Evolutionary conservation across 1,140 invertebrate species (phyloP).

Genomic region (Diprion similis): DNA sequence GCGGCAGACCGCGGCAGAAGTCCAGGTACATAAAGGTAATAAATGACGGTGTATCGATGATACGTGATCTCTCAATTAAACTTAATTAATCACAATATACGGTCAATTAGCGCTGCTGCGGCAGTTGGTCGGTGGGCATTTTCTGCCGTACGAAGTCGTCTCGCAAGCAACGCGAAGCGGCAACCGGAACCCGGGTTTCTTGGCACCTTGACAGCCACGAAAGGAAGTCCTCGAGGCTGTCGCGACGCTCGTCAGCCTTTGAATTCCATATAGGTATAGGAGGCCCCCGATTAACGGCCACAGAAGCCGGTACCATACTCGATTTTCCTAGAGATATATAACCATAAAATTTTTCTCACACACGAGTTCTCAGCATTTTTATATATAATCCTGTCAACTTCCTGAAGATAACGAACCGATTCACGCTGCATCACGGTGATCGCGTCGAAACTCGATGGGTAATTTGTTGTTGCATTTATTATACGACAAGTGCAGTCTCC

Average conservation of each 20-base stretch:
- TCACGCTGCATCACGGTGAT: too few relatives aligned
- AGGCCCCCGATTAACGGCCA: background rate
- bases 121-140: too few relatives aligned
- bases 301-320: slow-evolving; percentile 1
- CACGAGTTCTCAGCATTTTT: too few relatives aligned
- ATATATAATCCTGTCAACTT: too few relatives aligned
- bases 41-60: too few relatives aligned
- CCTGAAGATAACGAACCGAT: too few relatives aligned
- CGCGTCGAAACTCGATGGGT: too few relatives aligned
- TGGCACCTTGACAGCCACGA: background rate
- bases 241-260: slow-evolving; percentile 6
- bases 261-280: slow-evolving; percentile 1
- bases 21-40: too few relatives aligned
- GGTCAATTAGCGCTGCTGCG: background rate
- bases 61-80: background rate
- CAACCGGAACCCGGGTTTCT: background rate
- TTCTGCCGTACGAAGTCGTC: too few relatives aligned
- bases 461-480: too few relatives aligned
- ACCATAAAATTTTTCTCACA: background rate
- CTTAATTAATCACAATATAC: background rate
- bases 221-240: slow-evolving; percentile 3
- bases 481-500: too few relatives aligned
- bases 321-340: background rate
- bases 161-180: background rate
- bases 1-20: too few relatives aligned